phyloP scores from a whole-genome alignment of 2,113 vertebrate genomes.

The Protobothrops mucrosquamatus region DNA sequence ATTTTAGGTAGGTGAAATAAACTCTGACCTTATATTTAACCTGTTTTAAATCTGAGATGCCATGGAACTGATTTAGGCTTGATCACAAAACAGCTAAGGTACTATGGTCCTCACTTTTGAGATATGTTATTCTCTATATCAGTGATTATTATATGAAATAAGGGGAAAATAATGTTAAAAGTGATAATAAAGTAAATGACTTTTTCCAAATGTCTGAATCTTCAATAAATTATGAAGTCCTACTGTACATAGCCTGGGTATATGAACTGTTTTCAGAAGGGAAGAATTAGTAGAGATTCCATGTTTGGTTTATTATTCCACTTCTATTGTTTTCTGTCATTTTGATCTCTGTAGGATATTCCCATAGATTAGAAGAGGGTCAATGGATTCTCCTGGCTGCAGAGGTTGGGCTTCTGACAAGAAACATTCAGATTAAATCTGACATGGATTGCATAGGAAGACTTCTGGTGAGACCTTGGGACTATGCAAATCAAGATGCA shows the following conservation, averaged over 20 bases:
- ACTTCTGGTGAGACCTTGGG: constrained; percentile 61
- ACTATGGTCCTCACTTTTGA: neutral
- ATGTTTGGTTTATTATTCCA: constrained; percentile 14
- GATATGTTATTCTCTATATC: neutral
- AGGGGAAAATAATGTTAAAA: neutral
- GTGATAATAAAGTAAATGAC: neutral
- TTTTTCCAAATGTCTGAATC: neutral
- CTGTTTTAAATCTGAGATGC: neutral
- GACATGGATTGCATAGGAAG: constrained; percentile 64
- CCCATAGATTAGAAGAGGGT: constrained; percentile 54
- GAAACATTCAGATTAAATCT: constrained; percentile 65
- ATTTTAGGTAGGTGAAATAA: neutral
- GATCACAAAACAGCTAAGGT: neutral
- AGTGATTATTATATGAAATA: neutral
- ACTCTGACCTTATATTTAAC: neutral
- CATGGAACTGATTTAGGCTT: neutral
- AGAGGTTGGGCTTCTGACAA: constrained; percentile 70
- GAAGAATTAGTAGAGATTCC: neutral
- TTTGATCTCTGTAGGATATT: constrained; percentile 53
- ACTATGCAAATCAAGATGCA: constrained; percentile 50
- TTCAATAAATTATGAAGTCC: neutral
- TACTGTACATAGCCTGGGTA: neutral
- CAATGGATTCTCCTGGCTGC: constrained; percentile 57
- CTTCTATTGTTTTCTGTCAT: constrained; percentile 38
- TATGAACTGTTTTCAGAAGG: neutral